Evolutionary conservation across 2,888 invertebrate genomes (phyloP), one percentile per base, ranked within the genome.

Genomic region (Mantis religiosa): DNA sequence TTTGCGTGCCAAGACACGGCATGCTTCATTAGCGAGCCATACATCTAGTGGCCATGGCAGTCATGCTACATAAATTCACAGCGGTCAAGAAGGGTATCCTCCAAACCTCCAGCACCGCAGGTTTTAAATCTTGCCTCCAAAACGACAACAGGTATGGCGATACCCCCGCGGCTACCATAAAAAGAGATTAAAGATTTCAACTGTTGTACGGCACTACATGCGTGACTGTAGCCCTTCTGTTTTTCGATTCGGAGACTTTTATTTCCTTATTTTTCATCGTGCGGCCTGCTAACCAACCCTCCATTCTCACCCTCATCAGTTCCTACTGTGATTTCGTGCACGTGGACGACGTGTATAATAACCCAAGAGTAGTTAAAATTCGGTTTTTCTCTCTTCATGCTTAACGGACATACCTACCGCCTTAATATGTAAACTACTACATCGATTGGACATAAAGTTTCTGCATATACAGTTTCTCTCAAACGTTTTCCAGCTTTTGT

Each of bases 241-340:
- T 85, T 71, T 85, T 85, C 85, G 85, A 85, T 85, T 85, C 54
- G 71, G 85, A 85, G 85, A 85, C 85, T 85, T 85, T 85, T 85
- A 85, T 85, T 85, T 85, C 85, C 85, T 85, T 85, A 85, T 71
- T 71, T 28, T 85, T 85, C 85, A 85, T 85, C 54, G 47, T 85
- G 27, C 47, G 27, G 27, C 85, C 85, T 27, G 54, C 54, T 71
- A 71, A 71, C 54, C 54, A 71, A 71, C 54, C 54, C 54, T 71
- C 54, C 54, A 71, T 71, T 71, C 54, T 71, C 54, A 7, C 84
- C 28, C 84, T 84, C 84, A 28, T 71, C 54, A 71, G 54, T 30
- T 84, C 30, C 54, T 15, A 15, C 85, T 28, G 27, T 41, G 85
- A 85, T 85, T 71, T 71, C 85, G 54, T 85, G 85, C 85, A 85